Percentiles rank a stretch among this genome's conserved stretches.
Evolutionary conservation across 2,888 invertebrate genomes (phyloP).

Genomic region (Lasioglossum vierecki): DNA sequence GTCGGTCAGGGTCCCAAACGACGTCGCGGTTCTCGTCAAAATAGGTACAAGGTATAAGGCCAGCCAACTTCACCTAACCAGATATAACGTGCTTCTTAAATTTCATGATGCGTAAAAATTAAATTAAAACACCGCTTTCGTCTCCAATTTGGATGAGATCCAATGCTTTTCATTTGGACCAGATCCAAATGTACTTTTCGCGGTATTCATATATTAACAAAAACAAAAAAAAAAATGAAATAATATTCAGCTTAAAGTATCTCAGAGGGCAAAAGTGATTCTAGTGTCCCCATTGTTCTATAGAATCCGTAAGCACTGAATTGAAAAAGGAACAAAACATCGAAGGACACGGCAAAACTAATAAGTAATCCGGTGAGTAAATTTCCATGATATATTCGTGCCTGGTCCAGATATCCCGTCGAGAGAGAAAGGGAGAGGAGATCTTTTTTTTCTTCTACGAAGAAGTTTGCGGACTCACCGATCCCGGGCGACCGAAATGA

Average conservation of each 20-base stretch:
- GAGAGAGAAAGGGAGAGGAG: not conserved
- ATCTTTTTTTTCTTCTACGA: not conserved
- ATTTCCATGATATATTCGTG: not conserved
- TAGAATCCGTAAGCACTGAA: not conserved
- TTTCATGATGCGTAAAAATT: conserved; percentile 25
- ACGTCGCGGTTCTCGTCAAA: not conserved
- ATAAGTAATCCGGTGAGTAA: not conserved
- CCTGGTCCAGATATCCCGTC: not conserved
- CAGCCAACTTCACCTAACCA: not conserved
- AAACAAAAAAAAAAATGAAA: not conserved
- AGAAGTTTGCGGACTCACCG: conserved; percentile 32
- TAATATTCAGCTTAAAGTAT: not conserved
- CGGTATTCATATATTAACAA: not conserved
- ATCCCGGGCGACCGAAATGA: conserved; percentile 57
- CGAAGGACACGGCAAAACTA: not conserved
- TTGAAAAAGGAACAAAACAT: not conserved
- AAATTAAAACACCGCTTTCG: conserved; percentile 29
- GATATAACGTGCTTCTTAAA: conserved; percentile 3
- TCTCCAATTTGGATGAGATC: conserved; percentile 18
- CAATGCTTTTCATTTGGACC: conserved; percentile 20
- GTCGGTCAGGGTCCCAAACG: not conserved
- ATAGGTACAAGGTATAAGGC: not conserved
- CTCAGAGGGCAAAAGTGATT: not conserved
- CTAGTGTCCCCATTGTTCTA: not conserved
- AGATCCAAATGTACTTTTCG: conserved; percentile 17